Percentiles rank a stretch among this genome's conserved stretches.
These are phyloP conservation scores for Diplazon laetatorius DNA, from an alignment of 2,888 invertebrate species.

Conservation along the genomic window DNA sequence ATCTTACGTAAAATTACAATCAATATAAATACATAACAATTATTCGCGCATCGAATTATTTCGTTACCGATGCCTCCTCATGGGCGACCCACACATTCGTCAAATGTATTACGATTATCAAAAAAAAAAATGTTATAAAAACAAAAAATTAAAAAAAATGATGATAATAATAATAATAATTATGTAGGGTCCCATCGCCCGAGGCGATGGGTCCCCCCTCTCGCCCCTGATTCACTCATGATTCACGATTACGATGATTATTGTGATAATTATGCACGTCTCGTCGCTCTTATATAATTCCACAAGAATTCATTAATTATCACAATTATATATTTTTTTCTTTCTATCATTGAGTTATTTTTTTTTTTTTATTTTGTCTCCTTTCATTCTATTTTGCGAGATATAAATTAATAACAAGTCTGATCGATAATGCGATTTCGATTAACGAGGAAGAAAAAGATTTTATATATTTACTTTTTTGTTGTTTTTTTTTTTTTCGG, in stretches of 20 bases:
- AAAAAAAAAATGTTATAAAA: constrained; percentile 30
- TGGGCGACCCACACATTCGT: constrained; percentile 43
- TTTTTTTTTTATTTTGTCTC: constrained; percentile 28
- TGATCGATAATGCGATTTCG: constrained; percentile 27
- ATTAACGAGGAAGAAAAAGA: constrained; percentile 49
- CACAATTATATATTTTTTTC: constrained; percentile 61
- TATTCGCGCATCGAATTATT: constrained; percentile 62
- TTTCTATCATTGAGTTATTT: constrained; percentile 43
- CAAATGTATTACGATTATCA: constrained; percentile 38
- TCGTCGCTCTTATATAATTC: constrained; percentile 49
- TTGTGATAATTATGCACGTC: constrained; percentile 36
- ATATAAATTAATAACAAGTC: constrained; percentile 13
- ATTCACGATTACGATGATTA: constrained; percentile 12
- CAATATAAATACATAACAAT: constrained; percentile 75
- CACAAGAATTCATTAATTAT: constrained; percentile 62
- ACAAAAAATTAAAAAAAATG: no score
- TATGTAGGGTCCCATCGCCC: no score
- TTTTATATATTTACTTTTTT: no score
- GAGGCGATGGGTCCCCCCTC: constrained; percentile 25
- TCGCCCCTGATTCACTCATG: neutral
- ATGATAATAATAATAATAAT: no score
- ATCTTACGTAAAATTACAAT: constrained; percentile 70
- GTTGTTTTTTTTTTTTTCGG: no score
- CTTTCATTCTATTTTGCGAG: constrained; percentile 28
- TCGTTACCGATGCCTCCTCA: constrained; percentile 38